Evolutionary conservation across 2,113 vertebrate genomes (phyloP).

Genomic region (Chascanopsetta lugubris): DNA sequence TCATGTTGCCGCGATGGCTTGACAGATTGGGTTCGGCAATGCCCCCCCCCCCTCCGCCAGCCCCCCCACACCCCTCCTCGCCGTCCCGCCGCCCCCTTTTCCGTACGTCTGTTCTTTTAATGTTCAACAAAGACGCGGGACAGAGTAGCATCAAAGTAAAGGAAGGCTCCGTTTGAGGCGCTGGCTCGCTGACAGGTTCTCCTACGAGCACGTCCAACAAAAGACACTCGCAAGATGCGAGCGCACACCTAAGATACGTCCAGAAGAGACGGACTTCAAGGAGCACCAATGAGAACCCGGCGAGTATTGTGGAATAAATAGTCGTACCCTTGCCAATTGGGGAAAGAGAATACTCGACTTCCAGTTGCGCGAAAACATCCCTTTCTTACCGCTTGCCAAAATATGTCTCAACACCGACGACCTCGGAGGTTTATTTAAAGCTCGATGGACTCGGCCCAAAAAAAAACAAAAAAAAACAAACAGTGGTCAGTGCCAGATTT

Average conservation of each 20-base stretch:
- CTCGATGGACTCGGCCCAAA: conserved; percentile 4
- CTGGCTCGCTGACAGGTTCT: conserved; percentile 51
- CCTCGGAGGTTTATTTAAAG: conserved; percentile 25
- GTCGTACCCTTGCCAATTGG: conserved; percentile 29
- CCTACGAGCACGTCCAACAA: conserved; percentile 40
- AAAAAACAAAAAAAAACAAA: conserved; percentile 6
- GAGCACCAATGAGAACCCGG: conserved; percentile 8
- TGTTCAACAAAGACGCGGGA: conserved; percentile 59
- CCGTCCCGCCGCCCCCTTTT: no score
- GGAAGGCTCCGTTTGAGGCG: conserved; percentile 24
- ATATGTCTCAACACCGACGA: conserved; percentile 33
- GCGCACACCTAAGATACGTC: conserved; percentile 4
- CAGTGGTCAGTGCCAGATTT: conserved; percentile 23
- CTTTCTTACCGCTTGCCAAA: conserved; percentile 29
- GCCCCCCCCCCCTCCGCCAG: no score
- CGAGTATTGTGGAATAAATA: conserved; percentile 36
- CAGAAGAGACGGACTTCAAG: conserved; percentile 17
- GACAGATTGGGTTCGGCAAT: conserved; percentile 77
- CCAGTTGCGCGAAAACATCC: conserved; percentile 3
- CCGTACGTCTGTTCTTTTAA: conserved; percentile 50
- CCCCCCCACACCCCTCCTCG: no score
- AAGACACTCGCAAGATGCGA: conserved; percentile 39
- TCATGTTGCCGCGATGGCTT: conserved; percentile 57
- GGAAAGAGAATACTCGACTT: conserved; percentile 19
- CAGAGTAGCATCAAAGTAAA: conserved; percentile 48